Base-by-base conservation (phyloP, 37 sponge, comb jelly and placozoan species). In the Eunapius fragilis region DNA sequence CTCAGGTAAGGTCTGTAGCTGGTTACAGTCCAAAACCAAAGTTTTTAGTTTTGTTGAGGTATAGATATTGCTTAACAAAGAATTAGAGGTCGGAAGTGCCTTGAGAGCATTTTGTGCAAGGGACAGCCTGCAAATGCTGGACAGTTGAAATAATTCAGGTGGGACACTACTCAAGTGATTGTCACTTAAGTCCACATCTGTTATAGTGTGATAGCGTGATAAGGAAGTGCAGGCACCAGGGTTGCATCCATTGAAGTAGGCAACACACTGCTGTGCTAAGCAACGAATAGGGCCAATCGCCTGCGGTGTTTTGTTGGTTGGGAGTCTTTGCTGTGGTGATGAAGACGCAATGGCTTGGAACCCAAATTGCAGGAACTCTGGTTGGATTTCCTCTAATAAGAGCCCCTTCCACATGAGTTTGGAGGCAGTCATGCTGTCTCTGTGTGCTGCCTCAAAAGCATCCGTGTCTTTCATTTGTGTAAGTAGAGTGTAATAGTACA, bases 111-210 rank as follows among this genome's bases (percentile, higher is more conserved):
- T 93, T 72, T 93, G 79, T 14, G 83, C 71, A 17, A 93, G 85
- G 22, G 74, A 67, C 25, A 93, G 94, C 3, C 19, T 48, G 3
- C 48, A 74, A 2, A 89, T 41, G 22, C 58, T 68, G 14, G 72
- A 80, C 47, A 86, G 70, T 69, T 86, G 90, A 31, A 93, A 93
- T 25, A 93, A 69, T 31, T 93, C 91, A 17, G 67, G 38, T 10
- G 91, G 91, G 37, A 93, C 73, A n/a, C 12, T 26, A 25, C 3
- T 31, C 24, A 93, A 81, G 24, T 83, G 74, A 50, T 93, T 93
- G 27, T 74, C 77, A 17, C 80, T 50, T 11, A 93, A 49, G 31
- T 87, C 76, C n/a, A 93, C 50, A 49, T 90, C 87, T 2, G 87
- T 81, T 36, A 93, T 74, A 0, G 58, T 71, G 4, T 23, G 10